Base-by-base conservation (phyloP, 2,888 invertebrate species). In the Diarsia brunnea region DNA sequence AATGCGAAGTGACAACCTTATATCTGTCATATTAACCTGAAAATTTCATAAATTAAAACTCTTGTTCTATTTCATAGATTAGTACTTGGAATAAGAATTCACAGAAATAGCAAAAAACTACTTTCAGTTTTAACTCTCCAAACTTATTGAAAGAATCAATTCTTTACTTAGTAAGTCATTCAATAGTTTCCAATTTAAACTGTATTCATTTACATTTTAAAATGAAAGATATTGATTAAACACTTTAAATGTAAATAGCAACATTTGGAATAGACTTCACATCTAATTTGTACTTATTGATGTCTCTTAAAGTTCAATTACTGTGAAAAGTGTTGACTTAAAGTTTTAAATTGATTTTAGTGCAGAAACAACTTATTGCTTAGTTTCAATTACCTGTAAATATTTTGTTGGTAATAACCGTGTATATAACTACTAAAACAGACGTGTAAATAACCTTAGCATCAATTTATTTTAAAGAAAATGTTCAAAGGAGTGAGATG, bases 261-360 rank as follows among this genome's bases (percentile, higher is more conserved):
- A 27, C 8, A n/a, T 24, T 77, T 12, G 14, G 51, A 70, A n/a
- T n/a, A n/a, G n/a, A 8, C 43, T 78, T 38, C 69, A 31, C 19
- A 2, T 66, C 58, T 58, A 24, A 73, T 79, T 74, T 55, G n/a
- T 78, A 76, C 67, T 72, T 74, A 76, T 76, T 43, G 16, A 58
- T 65, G 38, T 19, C 51, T 76, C 65, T 55, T 51, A 38, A 73
- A 68, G 61, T 75, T 78, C 61, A 84, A 55, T 74, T 64, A 64
- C 38, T 38, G 43, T 58, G 14, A 19, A 68, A 76, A 73, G 47
- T 71, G 63, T 68, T 60, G 38, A 61, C 67, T 58, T 58, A 31
- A 11, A 69, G 55, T 61, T 70, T 72, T 12, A 47, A 72, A 47
- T 80, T 58, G 38, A 68, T 70, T 75, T 61, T 24, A 8, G n/a